Conservation (phyloP, 2,888 invertebrate species). For the Pachydiplax longipennis region DNA sequence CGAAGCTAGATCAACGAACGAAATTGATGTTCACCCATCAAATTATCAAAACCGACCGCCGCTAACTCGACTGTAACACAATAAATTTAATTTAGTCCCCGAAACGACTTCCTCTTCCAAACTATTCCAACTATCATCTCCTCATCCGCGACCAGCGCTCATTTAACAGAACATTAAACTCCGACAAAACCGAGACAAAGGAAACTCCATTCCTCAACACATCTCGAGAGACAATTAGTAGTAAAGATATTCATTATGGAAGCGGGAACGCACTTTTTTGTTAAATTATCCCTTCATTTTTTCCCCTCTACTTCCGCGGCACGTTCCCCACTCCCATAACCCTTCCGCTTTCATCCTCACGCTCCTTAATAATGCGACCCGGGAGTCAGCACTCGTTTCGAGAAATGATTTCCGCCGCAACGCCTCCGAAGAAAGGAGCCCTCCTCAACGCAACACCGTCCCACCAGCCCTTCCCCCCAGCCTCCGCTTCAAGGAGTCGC, state of each 20-base stretch:
- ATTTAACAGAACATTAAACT: conserved; percentile 1
- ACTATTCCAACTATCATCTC: neutral
- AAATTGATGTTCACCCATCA: no score
- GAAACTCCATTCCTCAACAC: neutral
- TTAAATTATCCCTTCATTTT: conserved; percentile 38
- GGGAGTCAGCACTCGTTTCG: conserved; percentile 9
- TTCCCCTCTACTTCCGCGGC: conserved; percentile 13
- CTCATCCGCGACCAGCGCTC: neutral
- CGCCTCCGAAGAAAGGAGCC: conserved; percentile 18
- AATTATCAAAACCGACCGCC: no score
- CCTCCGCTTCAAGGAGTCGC: neutral
- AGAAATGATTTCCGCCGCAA: conserved; percentile 34
- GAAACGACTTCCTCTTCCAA: neutral
- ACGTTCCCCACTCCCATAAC: neutral
- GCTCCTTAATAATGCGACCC: neutral
- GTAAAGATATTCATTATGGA: conserved; percentile 34
- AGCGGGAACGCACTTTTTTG: neutral
- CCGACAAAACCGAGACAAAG: conserved; percentile 7
- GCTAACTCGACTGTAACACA: no score
- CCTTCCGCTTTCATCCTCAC: neutral
- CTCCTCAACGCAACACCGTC: neutral
- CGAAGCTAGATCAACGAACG: no score
- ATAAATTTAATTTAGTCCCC: neutral
- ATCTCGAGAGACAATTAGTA: conserved; percentile 39
- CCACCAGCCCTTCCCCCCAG: neutral